These are phyloP conservation scores for Pegea sp. DNA, from an alignment of 23 tunicate genomes.

Conservation along the genomic window DNA sequence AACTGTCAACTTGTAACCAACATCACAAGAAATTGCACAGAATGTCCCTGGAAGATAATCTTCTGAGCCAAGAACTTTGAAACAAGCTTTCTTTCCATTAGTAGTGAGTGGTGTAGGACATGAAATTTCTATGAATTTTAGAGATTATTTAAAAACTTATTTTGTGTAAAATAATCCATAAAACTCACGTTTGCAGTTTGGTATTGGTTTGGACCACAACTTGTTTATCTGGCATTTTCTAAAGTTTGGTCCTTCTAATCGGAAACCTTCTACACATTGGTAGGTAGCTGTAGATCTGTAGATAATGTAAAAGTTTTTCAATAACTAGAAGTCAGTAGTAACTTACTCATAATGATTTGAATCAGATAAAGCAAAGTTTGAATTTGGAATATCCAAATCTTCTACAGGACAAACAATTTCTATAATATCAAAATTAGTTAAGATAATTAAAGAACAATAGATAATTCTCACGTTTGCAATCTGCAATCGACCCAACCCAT, in stretches of 20 bases:
- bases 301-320: not conserved
- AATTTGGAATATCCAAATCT: not conserved
- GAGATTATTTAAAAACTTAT: too few species aligned
- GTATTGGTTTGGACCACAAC: not conserved
- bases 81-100: too few species aligned
- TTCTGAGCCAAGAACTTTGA: too few species aligned
- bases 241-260: not conserved
- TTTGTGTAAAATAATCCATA: not conserved
- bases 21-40: too few species aligned
- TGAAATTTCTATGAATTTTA: too few species aligned
- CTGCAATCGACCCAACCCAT: not conserved
- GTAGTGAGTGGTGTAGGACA: too few species aligned
- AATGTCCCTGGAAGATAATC: too few species aligned
- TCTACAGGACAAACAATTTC: not conserved
- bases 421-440: not conserved
- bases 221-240: not conserved
- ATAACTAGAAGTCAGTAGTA: too few species aligned
- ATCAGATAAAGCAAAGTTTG: not conserved
- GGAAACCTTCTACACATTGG: not conserved
- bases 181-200: not conserved
- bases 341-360: not conserved
- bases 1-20: too few species aligned
- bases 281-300: not conserved
- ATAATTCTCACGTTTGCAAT: not conserved
- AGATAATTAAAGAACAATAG: not conserved